These are phyloP conservation scores for Phaethornis superciliosus DNA, from an alignment of 2,113 vertebrate species.

Conservation along the genomic window DNA sequence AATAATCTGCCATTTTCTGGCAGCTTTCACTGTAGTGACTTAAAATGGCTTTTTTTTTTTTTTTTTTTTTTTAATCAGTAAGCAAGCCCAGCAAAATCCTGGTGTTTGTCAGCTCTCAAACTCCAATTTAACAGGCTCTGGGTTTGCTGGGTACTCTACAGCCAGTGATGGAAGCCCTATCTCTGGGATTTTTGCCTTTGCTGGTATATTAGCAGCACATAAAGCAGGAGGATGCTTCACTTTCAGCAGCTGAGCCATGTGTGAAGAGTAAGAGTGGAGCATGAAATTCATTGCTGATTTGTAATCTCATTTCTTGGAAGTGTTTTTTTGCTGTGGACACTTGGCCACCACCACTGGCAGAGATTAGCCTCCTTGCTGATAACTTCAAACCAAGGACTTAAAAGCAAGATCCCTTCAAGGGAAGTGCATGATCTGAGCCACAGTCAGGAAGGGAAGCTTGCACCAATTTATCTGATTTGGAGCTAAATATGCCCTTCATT, in stretches of 20 bases:
- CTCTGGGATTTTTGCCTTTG: background rate
- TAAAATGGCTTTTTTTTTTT: background rate
- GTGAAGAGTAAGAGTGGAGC: background rate
- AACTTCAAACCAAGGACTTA: background rate
- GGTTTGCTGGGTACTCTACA: background rate
- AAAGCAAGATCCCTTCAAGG: background rate
- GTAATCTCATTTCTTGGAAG: background rate
- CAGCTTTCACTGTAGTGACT: background rate
- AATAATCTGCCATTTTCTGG: background rate
- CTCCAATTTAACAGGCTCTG: background rate
- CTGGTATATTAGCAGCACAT: background rate
- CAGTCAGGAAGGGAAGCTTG: background rate
- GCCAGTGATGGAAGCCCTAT: background rate
- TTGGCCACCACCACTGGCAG: background rate
- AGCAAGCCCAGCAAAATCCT: background rate
- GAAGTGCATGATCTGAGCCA: rapidly evolving
- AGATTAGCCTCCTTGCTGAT: background rate
- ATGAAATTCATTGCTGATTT: background rate
- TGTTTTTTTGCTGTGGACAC: background rate
- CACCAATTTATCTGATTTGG: background rate
- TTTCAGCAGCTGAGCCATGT: background rate
- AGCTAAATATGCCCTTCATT: background rate
- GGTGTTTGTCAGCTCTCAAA: background rate
- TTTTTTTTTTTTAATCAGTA: background rate
- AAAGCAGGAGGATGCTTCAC: background rate